These are phyloP conservation scores for Musca domestica DNA, from an alignment of 1,140 invertebrate genomes.

Conservation along the genomic window DNA sequence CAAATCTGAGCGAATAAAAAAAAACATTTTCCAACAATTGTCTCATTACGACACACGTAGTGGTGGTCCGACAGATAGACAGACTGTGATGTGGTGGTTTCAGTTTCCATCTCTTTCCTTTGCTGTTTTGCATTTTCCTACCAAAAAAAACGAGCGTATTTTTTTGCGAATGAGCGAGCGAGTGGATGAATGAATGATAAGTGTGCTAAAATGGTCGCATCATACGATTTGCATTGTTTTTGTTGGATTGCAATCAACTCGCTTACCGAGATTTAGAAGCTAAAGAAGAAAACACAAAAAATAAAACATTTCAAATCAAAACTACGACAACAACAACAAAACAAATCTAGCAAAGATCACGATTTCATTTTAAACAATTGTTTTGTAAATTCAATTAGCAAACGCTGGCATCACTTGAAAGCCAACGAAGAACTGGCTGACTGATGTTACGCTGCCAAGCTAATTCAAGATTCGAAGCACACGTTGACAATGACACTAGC, in stretches of 20 bases:
- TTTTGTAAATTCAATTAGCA: conserved; percentile 21
- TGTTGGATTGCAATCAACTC: not conserved
- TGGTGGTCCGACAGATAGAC: too few species aligned
- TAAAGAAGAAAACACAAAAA: too few species aligned
- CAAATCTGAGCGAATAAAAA: too few species aligned
- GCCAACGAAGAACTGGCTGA: not conserved
- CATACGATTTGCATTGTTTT: not conserved
- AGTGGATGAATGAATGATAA: not conserved
- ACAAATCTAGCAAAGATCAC: conserved; percentile 14
- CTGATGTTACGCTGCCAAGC: not conserved
- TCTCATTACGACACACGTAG: too few species aligned
- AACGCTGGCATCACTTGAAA: conserved; percentile 16
- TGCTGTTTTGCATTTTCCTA: too few species aligned
- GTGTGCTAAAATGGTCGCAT: conserved; percentile 10
- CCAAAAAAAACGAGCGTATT: too few species aligned
- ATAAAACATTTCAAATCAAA: too few species aligned
- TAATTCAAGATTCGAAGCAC: conserved; percentile 17
- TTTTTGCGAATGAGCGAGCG: too few species aligned
- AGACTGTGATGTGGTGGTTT: too few species aligned
- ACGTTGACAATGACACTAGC: conserved; percentile 19
- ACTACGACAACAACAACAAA: not conserved
- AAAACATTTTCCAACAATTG: too few species aligned
- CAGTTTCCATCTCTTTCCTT: too few species aligned
- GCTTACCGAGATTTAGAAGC: not conserved
- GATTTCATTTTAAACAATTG: conserved; percentile 14